Evolutionary conservation across 2,113 vertebrate genomes (phyloP).

Genomic region (Nothocercus julius): DNA sequence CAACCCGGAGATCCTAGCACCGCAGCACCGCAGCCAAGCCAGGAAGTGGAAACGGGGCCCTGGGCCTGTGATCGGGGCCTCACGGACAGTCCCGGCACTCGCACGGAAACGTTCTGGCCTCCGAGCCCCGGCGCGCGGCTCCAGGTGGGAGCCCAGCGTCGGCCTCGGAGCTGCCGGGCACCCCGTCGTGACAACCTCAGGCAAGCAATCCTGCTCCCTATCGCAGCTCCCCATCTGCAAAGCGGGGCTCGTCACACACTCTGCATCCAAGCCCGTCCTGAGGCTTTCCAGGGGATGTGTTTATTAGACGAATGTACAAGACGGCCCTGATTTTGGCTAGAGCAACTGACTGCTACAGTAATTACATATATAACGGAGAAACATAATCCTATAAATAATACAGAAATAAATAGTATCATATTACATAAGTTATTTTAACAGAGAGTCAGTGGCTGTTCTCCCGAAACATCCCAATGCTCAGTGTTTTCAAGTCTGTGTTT

Average conservation of each 20-base stretch:
- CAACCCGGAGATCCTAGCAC: constrained; percentile 27
- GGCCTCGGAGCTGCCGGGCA: rapidly evolving
- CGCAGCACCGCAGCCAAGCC: constrained; percentile 16
- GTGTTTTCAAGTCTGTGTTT: constrained; percentile 29
- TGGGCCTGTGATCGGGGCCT: constrained; percentile 35
- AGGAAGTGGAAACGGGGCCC: constrained; percentile 15
- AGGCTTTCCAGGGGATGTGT: background rate
- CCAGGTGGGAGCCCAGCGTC: background rate
- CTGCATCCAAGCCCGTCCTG: background rate
- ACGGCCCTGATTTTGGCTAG: background rate
- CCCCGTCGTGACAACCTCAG: rapidly evolving
- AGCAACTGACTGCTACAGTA: background rate
- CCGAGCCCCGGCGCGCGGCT: background rate
- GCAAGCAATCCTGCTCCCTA: rapidly evolving
- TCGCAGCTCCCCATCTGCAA: background rate
- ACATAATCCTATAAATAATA: background rate
- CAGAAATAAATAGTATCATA: background rate
- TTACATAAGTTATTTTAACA: background rate
- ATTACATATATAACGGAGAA: background rate
- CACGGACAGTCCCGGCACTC: background rate
- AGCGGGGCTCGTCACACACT: background rate
- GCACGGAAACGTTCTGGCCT: rapidly evolving
- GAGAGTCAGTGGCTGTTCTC: constrained; percentile 3
- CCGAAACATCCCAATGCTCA: background rate
- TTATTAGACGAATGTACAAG: background rate